phyloP scores from a whole-genome alignment of 2,113 vertebrate genomes.

The Sminthopsis crassicaudata region DNA sequence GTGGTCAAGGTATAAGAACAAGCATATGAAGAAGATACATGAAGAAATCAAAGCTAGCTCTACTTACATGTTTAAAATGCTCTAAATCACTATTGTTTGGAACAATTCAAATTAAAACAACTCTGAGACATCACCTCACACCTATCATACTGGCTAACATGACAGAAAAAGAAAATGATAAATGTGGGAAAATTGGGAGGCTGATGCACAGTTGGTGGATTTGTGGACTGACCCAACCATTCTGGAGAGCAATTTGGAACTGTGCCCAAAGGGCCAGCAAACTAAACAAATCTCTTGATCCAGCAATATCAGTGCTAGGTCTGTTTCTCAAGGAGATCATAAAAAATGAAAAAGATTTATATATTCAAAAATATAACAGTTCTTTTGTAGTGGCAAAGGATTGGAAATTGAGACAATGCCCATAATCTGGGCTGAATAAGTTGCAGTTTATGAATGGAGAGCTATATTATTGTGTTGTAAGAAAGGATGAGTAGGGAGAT shows the following conservation, averaged over 20 bases:
- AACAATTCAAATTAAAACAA: not conserved
- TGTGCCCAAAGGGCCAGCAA: not conserved
- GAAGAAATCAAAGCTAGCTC: not conserved
- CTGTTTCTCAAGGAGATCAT: not conserved
- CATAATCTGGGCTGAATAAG: not conserved
- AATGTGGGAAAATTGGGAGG: not conserved
- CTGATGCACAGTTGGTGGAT: not conserved
- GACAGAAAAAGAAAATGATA: not conserved
- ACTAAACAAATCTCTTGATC: too few relatives aligned
- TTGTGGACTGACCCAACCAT: not conserved
- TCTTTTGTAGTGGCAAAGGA: not conserved
- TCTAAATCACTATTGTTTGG: not conserved
- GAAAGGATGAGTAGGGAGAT: not conserved
- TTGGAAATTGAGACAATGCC: not conserved
- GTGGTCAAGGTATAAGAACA: not conserved
- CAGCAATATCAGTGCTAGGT: not conserved
- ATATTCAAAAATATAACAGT: not conserved
- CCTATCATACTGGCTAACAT: not conserved
- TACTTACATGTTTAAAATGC: not conserved
- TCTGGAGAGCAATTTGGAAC: not conserved
- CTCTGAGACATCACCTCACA: not conserved
- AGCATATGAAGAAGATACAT: not conserved
- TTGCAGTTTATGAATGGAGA: not conserved
- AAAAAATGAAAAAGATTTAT: not conserved
- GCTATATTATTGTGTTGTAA: not conserved